Evolutionary conservation across 2,888 invertebrate genomes (phyloP).

Genomic region (Papilio gigon): DNA sequence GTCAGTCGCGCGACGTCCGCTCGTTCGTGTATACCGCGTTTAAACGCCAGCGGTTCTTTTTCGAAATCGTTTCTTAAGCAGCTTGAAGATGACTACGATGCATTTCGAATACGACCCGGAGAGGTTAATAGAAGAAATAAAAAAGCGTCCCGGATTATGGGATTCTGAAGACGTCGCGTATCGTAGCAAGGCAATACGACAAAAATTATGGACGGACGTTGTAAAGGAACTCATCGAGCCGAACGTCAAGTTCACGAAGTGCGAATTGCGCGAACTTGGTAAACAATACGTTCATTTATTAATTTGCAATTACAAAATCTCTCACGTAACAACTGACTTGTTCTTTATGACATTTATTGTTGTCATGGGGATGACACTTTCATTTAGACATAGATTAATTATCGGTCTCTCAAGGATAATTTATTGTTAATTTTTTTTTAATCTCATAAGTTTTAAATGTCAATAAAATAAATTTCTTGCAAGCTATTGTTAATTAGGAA

Average conservation of each 20-base stretch:
- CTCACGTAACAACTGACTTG: too few species aligned
- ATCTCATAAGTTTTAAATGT: too few species aligned
- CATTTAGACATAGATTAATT: conserved; percentile 4
- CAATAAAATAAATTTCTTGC: too few species aligned
- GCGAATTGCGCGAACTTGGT: conserved; percentile 76
- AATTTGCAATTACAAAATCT: not conserved
- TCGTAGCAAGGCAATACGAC: conserved; percentile 61
- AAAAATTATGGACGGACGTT: conserved; percentile 69
- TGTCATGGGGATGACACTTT: not conserved
- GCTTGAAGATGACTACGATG: conserved; percentile 50
- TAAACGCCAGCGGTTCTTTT: conserved; percentile 45
- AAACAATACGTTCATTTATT: conserved; percentile 42
- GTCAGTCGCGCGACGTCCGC: conserved; percentile 74
- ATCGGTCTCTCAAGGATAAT: not conserved
- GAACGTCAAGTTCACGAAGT: conserved; percentile 66
- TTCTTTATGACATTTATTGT: not conserved
- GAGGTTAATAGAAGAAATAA: conserved; percentile 69
- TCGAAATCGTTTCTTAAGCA: conserved; percentile 25
- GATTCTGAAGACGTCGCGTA: conserved; percentile 67
- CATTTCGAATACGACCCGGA: conserved; percentile 78
- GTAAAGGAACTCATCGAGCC: conserved; percentile 67
- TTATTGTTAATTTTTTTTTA: too few species aligned
- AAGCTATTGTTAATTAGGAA: not conserved
- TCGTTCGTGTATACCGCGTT: conserved; percentile 60
- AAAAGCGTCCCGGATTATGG: conserved; percentile 75